Percentiles rank a stretch among this genome's conserved stretches.
phyloP scores from a whole-genome alignment of 2,797 vertebrate genomes.

The Graptemys geographica region DNA sequence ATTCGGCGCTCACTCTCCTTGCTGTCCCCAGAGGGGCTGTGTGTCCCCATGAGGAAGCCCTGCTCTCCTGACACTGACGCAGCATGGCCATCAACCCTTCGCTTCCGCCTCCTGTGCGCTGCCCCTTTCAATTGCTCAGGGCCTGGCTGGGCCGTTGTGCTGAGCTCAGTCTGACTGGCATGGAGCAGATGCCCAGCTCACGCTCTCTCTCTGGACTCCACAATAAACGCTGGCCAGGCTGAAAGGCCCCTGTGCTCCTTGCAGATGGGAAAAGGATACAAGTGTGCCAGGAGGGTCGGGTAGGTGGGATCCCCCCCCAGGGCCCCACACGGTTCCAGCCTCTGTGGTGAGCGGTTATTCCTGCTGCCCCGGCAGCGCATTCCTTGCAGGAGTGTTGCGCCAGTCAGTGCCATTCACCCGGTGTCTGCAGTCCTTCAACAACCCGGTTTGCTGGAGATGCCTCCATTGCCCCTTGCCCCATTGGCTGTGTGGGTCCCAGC shows the following conservation, averaged over 20 bases:
- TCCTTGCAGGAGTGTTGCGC: background rate
- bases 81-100: background rate
- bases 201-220: background rate
- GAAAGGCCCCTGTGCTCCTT: background rate
- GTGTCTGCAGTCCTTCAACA: background rate
- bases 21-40: too few species aligned
- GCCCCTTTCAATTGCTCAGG: background rate
- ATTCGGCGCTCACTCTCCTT: background rate
- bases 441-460: background rate
- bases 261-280: background rate
- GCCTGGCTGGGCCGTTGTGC: background rate
- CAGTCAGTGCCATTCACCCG: background rate
- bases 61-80: background rate
- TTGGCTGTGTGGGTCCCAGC: background rate
- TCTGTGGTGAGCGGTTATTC: background rate
- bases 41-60: background rate
- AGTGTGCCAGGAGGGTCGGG: background rate
- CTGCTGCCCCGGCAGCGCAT: background rate
- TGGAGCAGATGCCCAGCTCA: background rate
- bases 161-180: background rate
- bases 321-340: background rate
- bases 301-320: background rate
- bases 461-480: background rate
- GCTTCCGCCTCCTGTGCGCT: background rate
- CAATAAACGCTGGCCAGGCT: background rate